A percentile compares a stretch with the other conserved stretches of the same genome.
These are phyloP conservation scores for Caerostris extrusa DNA, from an alignment of 1,140 invertebrate genomes.

Conservation along the genomic window DNA sequence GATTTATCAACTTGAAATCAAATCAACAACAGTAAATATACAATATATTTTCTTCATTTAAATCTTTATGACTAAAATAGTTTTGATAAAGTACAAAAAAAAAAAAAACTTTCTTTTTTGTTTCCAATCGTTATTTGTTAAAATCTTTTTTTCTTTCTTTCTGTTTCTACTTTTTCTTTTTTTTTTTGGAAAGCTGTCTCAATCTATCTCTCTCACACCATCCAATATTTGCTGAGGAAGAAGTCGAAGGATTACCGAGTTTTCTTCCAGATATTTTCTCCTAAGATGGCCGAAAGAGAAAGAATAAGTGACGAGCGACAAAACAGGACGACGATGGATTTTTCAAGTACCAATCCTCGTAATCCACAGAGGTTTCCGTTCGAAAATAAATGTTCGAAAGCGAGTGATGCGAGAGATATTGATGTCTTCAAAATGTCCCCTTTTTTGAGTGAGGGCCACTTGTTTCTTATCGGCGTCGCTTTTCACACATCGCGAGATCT, in stretches of 20 bases:
- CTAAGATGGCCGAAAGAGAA: background rate
- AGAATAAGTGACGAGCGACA: background rate
- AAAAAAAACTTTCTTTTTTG: too few species aligned
- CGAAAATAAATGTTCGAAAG: slow-evolving; percentile 1
- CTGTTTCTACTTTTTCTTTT: too few species aligned
- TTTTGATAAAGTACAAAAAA: too few species aligned
- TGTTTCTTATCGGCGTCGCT: too few species aligned
- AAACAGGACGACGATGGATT: background rate
- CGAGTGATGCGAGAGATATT: slow-evolving; percentile 16
- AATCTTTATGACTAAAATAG: too few species aligned
- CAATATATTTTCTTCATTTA: too few species aligned
- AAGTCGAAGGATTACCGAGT: slow-evolving; percentile 5
- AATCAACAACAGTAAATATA: too few species aligned
- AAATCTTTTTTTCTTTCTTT: too few species aligned
- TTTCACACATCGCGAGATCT: too few species aligned
- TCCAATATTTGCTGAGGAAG: background rate
- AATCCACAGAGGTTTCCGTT: background rate
- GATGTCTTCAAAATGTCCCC: slow-evolving; percentile 20
- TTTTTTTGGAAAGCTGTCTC: background rate
- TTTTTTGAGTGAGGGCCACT: background rate
- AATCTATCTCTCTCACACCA: background rate
- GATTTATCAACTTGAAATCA: too few species aligned
- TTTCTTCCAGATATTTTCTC: background rate
- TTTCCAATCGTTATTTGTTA: too few species aligned
- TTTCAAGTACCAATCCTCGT: background rate